Evolutionary conservation across 64 coral and sea anemone genomes (phyloP).

Genomic region (Montipora sp.): DNA sequence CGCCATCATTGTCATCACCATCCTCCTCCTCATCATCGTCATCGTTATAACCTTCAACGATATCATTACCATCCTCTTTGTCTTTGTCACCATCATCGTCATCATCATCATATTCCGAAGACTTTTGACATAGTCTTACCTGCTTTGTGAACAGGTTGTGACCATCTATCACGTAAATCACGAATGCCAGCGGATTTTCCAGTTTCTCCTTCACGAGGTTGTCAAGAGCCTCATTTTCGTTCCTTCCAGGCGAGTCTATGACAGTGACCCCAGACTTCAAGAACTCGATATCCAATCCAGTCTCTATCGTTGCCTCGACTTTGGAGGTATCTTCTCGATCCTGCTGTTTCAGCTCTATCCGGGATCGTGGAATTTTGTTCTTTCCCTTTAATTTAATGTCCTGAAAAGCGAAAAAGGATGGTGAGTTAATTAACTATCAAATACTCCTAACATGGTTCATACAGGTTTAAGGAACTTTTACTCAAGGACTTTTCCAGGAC

Average conservation of each 20-base stretch:
- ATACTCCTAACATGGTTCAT: too few species aligned
- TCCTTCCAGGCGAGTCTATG: conserved; percentile 72
- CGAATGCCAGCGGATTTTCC: conserved; percentile 61
- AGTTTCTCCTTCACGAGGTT: conserved; percentile 57
- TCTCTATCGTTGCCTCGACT: conserved; percentile 42
- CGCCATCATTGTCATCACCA: too few species aligned
- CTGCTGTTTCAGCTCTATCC: conserved; percentile 57
- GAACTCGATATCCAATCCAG: conserved; percentile 59
- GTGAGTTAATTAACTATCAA: not conserved
- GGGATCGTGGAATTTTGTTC: conserved; percentile 58
- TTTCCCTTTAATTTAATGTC: not conserved
- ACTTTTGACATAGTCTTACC: not conserved
- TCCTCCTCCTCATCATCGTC: too few species aligned
- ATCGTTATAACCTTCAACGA: too few species aligned
- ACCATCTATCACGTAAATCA: conserved; percentile 78
- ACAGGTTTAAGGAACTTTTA: too few species aligned
- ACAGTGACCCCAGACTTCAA: conserved; percentile 65
- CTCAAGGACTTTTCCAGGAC: too few species aligned
- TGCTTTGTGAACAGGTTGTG: conserved; percentile 64
- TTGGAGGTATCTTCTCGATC: conserved; percentile 34
- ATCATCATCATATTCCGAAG: not conserved
- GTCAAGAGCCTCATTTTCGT: conserved; percentile 66
- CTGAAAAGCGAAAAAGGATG: not conserved
- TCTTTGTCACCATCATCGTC: too few species aligned
- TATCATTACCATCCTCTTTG: too few species aligned